Percentiles rank a stretch among this genome's conserved stretches.
These are phyloP conservation scores for Capromys pilorides DNA, from an alignment of 2,797 vertebrate genomes.

Conservation along the genomic window DNA sequence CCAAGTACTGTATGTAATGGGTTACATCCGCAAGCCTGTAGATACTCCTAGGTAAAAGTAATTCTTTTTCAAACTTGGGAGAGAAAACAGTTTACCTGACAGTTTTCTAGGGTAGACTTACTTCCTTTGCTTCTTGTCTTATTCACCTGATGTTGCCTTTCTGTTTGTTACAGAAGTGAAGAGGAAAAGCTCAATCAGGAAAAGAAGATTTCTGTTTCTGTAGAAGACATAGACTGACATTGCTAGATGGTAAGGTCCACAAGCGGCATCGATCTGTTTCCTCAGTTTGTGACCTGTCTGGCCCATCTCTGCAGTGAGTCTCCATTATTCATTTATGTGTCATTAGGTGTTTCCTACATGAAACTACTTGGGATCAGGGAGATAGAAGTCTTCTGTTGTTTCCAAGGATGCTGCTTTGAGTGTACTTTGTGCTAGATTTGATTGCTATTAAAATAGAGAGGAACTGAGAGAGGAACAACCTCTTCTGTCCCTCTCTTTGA, in stretches of 20 bases:
- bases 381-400: background rate
- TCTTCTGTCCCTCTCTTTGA: too few species aligned
- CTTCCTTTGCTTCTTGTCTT: background rate
- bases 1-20: background rate
- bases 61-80: background rate
- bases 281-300: background rate
- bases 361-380: background rate
- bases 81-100: background rate
- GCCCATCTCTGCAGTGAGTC: background rate
- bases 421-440: background rate
- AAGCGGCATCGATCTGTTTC: background rate
- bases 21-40: background rate
- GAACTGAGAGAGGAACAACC: too few species aligned
- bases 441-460: background rate
- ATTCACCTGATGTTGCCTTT: slow-evolving; percentile 40
- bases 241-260: slow-evolving; percentile 51
- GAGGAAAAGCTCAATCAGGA: slow-evolving; percentile 74
- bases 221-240: slow-evolving; percentile 71
- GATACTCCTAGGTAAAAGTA: background rate
- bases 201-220: slow-evolving; percentile 70
- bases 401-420: background rate
- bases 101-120: background rate
- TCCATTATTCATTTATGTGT: background rate
- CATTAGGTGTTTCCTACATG: background rate
- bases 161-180: slow-evolving; percentile 71